Evolutionary conservation across 2,797 vertebrate species (phyloP), one percentile per base, ranked within the genome.

Genomic region (Tolypeutes matacus): DNA sequence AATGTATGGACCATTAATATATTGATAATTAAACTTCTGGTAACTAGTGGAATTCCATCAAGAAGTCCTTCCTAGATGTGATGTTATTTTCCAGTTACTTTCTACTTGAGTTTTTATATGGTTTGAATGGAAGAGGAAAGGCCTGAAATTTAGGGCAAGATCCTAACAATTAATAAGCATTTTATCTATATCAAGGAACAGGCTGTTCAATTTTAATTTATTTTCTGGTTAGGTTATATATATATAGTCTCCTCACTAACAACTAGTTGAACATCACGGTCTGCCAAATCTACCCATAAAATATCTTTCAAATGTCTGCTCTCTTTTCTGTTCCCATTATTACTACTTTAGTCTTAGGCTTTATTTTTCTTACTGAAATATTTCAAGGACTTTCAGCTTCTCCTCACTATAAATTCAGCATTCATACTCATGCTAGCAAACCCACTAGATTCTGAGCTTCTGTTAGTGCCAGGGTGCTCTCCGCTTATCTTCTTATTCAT

Each of bases 31-130:
- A 85, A 92, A 87, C 60, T 81, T 88, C 51, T 39, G n/a, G 15
- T 31, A 65, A 3, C 70, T 73, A 86, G 29, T 86, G 51, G 46
- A 31, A 82, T 60, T 94, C 72, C 34, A 76, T 84, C 42, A 51
- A 65, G 76, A 84, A 85, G 31, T 2, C 5, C 6, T 80, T 84
- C 39, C 67, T 65, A 10, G 21, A 23, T 82, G 13, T 62, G 36
- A 39, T 76, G 46, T 84, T 92, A 80, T 80, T 92, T 94, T 84
- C 42, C 56, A 87, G 34, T 83, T 67, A 78, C 70, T 92, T 86
- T 92, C 64, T 87, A 53, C 36, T 17, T 46, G 65, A 53, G 56
- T 39, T 46, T 87, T 95, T 53, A 53, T 20, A 81, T 72, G 49
- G 25, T 17, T n/a, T 94, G 17, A 53, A 69, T 25, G 2, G 29